Evolutionary conservation across 2,888 invertebrate species (phyloP).

Genomic region (Lacanobia oleracea): DNA sequence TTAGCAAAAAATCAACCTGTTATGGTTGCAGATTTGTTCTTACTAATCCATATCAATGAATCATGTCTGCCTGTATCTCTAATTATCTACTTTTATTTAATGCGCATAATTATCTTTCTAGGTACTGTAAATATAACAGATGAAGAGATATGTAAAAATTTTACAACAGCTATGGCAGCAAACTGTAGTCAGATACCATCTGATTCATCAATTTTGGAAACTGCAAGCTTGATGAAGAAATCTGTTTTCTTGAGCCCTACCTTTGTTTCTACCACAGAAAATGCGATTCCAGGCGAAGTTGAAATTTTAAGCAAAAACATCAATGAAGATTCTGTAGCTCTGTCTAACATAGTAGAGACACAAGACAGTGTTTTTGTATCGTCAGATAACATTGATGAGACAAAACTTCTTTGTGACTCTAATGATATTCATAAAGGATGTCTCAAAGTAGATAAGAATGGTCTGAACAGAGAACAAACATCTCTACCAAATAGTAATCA

Average conservation of each 20-base stretch:
- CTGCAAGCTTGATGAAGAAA: constrained; percentile 83
- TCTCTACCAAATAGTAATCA: constrained; percentile 10
- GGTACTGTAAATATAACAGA: constrained; percentile 37
- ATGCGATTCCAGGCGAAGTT: constrained; percentile 70
- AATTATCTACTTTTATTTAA: constrained; percentile 19
- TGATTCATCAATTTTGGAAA: constrained; percentile 82
- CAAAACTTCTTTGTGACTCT: background rate
- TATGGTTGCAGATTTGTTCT: background rate
- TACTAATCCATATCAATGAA: background rate
- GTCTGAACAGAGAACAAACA: constrained; percentile 20
- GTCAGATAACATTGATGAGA: constrained; percentile 17
- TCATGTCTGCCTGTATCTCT: background rate
- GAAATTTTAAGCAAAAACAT: constrained; percentile 63
- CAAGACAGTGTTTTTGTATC: constrained; percentile 12
- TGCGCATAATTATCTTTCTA: constrained; percentile 27
- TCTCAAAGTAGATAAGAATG: constrained; percentile 14
- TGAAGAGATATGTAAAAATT: constrained; percentile 40
- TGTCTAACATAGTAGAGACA: constrained; percentile 8
- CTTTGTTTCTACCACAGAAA: constrained; percentile 72
- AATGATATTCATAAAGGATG: constrained; percentile 13
- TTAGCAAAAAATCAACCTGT: background rate
- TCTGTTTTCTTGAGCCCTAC: constrained; percentile 86
- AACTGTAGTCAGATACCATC: constrained; percentile 36
- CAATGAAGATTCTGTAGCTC: constrained; percentile 9
- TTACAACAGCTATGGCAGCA: constrained; percentile 9